Conservation (phyloP, 2,113 vertebrate species). For the Hyaena hyaena region DNA sequence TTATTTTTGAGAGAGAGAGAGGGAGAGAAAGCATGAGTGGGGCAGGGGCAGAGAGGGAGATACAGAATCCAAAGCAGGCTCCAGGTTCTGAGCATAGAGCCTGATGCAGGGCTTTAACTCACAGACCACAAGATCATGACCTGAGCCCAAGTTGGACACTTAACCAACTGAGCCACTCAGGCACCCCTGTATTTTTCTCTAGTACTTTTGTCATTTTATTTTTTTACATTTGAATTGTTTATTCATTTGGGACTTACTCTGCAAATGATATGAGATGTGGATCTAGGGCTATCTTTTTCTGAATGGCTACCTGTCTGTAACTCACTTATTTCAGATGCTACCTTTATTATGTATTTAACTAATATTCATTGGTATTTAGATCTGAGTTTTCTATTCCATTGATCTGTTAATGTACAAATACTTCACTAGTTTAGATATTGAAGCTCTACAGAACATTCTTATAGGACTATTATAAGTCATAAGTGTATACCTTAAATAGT, state of each 20-base stretch:
- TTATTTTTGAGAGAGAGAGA: no score
- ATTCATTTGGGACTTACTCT: not conserved
- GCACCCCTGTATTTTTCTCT: not conserved
- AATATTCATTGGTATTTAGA: not conserved
- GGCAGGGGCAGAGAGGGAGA: no score
- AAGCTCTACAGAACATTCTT: not conserved
- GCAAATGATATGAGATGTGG: not conserved
- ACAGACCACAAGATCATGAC: no score
- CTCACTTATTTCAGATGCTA: not conserved
- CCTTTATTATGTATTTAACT: not conserved
- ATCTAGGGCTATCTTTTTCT: not conserved
- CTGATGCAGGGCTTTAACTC: no score
- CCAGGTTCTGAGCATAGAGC: no score
- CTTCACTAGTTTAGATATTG: not conserved
- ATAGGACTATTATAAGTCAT: not conserved
- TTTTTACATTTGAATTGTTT: not conserved
- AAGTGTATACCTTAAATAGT: not conserved
- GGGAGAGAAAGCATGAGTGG: no score
- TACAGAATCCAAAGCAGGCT: no score
- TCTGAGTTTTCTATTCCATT: not conserved
- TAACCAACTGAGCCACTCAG: no score
- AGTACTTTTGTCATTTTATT: not conserved
- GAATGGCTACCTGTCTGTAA: not conserved
- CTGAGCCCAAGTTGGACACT: no score
- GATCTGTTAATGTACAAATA: not conserved